Base-by-base conservation (phyloP, 2,113 vertebrate genomes). In the Calidris pugnax region DNA sequence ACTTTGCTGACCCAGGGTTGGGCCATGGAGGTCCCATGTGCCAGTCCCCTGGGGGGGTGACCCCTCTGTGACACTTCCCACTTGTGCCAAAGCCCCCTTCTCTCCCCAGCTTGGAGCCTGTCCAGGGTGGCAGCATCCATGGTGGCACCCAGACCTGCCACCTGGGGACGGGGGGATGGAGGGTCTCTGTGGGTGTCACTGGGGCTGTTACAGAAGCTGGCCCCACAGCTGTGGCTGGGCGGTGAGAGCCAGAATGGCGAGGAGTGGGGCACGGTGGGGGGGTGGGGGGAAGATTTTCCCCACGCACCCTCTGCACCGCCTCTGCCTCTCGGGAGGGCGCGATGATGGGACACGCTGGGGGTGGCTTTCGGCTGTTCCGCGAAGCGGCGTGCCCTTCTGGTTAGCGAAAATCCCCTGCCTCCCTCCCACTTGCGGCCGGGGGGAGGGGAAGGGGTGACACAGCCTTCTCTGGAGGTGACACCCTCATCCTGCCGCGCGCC, bases 51-150 rank as follows among this genome's bases (percentile, higher is more conserved):
- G 10, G 4, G 37, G 37, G 24, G 26, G 14, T 47, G 30, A 73
- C 45, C 45, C 8, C 20, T 85, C 43, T 3, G 20, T 30, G 55
- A 51, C 0, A 0, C 20, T 20, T 14, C 26, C 26, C 1, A 2
- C 15, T 68, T 80, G 39, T 64, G 62, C 72, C 55, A 35, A 6
- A 0, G 4, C 55, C 57, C 55, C 62, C 11, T 80, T 84, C 63
- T 32, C 30, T 73, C 39, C 48, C 33, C 64, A 91, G 28, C 39
- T 59, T 43, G 30, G 14, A 83, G 8, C 48, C 12, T 41, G 33
- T 14, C n/a, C 19, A 55, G 24, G 11, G 33, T 56, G 39, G 23
- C 67, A 88, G 32, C 11, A 1, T 10, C 75, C 4, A 0, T 1
- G 4, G 32, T 30, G 43, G 20, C 73, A 77, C 24, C 16, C 76